phyloP scores from a whole-genome alignment of 2,113 vertebrate genomes.

The Platichthys stellatus region DNA sequence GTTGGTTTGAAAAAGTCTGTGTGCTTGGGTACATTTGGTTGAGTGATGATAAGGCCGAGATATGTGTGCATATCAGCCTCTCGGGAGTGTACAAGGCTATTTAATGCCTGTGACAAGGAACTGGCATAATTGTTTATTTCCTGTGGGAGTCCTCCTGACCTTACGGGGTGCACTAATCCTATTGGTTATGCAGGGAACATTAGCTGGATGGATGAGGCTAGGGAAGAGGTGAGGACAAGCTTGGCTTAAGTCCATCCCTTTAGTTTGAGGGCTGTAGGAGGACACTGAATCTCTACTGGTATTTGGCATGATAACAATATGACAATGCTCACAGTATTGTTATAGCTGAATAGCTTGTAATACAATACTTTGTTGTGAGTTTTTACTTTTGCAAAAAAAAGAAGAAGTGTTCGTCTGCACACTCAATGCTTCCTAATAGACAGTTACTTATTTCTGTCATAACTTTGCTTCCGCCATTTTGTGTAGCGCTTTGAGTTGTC shows the following conservation, averaged over 20 bases:
- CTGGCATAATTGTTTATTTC: constrained; percentile 30
- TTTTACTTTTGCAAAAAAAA: neutral
- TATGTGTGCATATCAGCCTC: constrained; percentile 18
- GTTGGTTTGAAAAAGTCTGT: constrained; percentile 32
- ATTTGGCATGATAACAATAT: constrained; percentile 19
- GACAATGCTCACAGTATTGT: neutral
- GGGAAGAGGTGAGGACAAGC: constrained; percentile 19
- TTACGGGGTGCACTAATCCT: constrained; percentile 27
- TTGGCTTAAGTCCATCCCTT: constrained; percentile 25
- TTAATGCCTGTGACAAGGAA: constrained; percentile 26
- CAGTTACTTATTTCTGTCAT: neutral
- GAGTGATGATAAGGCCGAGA: constrained; percentile 9
- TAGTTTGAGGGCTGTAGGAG: neutral
- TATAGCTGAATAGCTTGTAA: neutral
- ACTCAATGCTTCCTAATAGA: neutral
- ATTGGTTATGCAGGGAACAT: constrained; percentile 46
- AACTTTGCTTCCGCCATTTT: neutral
- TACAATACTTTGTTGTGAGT: neutral
- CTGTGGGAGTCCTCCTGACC: constrained; percentile 26
- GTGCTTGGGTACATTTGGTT: constrained; percentile 15
- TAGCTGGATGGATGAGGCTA: constrained; percentile 27
- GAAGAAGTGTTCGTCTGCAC: neutral
- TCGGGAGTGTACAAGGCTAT: constrained; percentile 8
- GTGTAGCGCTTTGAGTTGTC: neutral
- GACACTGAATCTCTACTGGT: constrained; percentile 5